These are phyloP conservation scores for Zonitis immaculata DNA, from an alignment of 2,888 invertebrate genomes.

Conservation along the genomic window DNA sequence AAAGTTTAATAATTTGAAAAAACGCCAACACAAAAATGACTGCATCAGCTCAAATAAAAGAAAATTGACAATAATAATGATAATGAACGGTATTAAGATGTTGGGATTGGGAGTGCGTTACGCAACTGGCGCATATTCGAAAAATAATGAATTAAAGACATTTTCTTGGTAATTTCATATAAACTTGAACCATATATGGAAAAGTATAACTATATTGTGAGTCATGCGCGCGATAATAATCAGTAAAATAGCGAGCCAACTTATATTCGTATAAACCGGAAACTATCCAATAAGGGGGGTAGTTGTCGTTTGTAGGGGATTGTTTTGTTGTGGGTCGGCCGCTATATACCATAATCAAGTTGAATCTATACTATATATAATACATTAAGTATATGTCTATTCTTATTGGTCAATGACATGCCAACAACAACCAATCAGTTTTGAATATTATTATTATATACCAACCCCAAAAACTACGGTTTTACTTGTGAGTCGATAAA, in stretches of 20 bases:
- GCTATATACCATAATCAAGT: conserved; percentile 38
- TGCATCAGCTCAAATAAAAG: not conserved
- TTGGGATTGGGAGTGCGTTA: no score
- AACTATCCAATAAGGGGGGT: conserved; percentile 41
- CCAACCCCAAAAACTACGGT: conserved; percentile 27
- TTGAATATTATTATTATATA: conserved; percentile 20
- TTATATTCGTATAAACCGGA: conserved; percentile 38
- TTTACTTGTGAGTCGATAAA: conserved; percentile 40
- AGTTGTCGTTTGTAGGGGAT: conserved; percentile 24
- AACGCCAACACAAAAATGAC: not conserved
- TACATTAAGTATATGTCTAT: conserved; percentile 19
- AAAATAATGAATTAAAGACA: no score
- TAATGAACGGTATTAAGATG: no score
- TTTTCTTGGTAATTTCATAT: no score
- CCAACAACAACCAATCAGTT: conserved; percentile 34
- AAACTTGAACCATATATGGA: not conserved
- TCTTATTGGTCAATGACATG: conserved; percentile 41
- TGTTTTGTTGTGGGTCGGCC: conserved; percentile 16
- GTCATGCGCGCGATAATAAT: conserved; percentile 36
- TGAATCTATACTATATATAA: conserved; percentile 30
- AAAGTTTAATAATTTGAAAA: not conserved
- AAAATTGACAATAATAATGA: not conserved
- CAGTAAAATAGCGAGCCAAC: conserved; percentile 32
- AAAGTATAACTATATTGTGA: no score
- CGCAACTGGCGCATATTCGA: no score